These are phyloP conservation scores for Pagetopsis macropterus DNA, from an alignment of 2,797 vertebrate genomes.

Conservation along the genomic window DNA sequence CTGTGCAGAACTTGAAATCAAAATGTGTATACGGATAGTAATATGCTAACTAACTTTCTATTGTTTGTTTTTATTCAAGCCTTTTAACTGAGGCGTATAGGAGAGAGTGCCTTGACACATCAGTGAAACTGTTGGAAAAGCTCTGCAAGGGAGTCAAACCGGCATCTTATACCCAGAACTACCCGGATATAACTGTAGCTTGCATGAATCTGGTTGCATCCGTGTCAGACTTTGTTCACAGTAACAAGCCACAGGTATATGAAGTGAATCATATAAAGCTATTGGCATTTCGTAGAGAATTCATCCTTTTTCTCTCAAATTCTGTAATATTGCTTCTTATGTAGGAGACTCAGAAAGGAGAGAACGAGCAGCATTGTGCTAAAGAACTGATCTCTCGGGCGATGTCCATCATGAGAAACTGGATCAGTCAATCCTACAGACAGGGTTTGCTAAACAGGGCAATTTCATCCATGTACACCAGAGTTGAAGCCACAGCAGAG, in stretches of 20 bases:
- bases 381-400: conserved; percentile 50
- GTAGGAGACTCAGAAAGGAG: conserved; percentile 38
- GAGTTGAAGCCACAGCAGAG: conserved; percentile 39
- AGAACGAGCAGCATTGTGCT: background rate
- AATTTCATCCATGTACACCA: accelerated
- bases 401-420: conserved; percentile 64
- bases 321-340: background rate
- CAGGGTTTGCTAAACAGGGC: conserved; percentile 33
- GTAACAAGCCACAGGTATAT: conserved; percentile 62
- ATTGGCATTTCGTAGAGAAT: background rate
- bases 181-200: conserved; percentile 63
- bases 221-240: conserved; percentile 66
- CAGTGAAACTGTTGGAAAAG: conserved; percentile 81
- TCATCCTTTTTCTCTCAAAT: background rate
- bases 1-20: background rate
- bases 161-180: accelerated
- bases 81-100: conserved; percentile 56
- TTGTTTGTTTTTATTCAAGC: conserved; percentile 48
- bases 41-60: background rate
- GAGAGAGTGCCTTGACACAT: conserved; percentile 67
- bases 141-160: conserved; percentile 69
- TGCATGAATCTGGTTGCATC: conserved; percentile 77
- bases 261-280: background rate
- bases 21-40: background rate
- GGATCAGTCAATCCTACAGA: conserved; percentile 71